Evolutionary conservation across 2,797 vertebrate species (phyloP).

Genomic region (Spizella passerina): DNA sequence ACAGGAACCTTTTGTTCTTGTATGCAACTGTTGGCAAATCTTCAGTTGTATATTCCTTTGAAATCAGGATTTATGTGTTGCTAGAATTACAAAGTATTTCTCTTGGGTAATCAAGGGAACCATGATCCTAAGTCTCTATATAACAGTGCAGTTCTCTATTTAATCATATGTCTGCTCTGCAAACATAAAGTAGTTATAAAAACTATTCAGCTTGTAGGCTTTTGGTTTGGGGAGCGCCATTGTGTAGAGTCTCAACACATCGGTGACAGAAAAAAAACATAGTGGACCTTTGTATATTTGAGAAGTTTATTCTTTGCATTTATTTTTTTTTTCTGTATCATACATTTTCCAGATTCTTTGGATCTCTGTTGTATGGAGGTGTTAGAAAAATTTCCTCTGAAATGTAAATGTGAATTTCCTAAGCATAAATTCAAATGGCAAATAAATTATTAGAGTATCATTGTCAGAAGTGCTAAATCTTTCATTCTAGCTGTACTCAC

Average conservation of each 20-base stretch:
- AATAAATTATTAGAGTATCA: not conserved
- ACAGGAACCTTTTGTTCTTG: not conserved
- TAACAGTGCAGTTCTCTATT: not conserved
- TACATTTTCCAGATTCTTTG: not conserved
- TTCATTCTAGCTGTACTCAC: not conserved
- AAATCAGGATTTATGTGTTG: not conserved
- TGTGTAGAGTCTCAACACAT: not conserved
- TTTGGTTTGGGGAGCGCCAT: not conserved
- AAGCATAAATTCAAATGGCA: not conserved
- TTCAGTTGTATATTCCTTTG: not conserved
- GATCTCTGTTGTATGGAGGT: fast-evolving
- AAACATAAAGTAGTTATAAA: not conserved
- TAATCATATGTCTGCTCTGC: not conserved
- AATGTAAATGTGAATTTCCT: not conserved
- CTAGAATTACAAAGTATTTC: not conserved
- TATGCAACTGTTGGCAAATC: not conserved
- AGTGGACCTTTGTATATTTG: not conserved
- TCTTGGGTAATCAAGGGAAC: not conserved
- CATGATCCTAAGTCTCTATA: not conserved
- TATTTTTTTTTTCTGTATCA: not conserved
- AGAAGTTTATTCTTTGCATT: not conserved
- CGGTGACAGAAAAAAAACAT: not conserved
- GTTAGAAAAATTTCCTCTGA: not conserved
- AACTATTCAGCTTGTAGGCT: not conserved
- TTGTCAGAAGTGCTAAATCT: not conserved